Base-by-base conservation (phyloP, 2,888 invertebrate genomes). In the Trachelus troglodyta region DNA sequence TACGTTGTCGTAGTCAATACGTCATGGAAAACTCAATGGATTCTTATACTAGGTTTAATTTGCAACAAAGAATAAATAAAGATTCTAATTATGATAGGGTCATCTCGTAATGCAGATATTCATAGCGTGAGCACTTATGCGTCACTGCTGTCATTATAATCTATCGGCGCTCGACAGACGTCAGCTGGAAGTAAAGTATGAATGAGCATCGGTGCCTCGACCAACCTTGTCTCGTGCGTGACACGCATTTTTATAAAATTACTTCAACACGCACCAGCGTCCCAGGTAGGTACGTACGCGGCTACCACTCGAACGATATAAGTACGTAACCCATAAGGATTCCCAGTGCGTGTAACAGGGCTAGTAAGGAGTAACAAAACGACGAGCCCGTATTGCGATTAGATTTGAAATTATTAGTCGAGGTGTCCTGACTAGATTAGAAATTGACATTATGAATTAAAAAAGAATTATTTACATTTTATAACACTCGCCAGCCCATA, bases 151-250 rank as follows among this genome's bases (percentile, higher is more conserved):
- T 71, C 71, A 71, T 71, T 71, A 34, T 71, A 71, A 71, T 71
- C 71, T 33, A 30, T 71, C 71, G 71, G 71, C 71, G 71, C 31
- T 81, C 81, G 76, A 79, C 77, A 74, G 76, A 83, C 84, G 84
- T 83, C 88, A 87, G 85, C 82, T 85, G 86, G 83, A 83, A 84
- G 82, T 81, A 79, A 86, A 84, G 83, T 87, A 86, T 88, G 88
- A 88, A 88, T 88, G 88, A 87, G 81, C 76, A 82, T 79, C 78
- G 76, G 80, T 79, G 79, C 79, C 75, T 79, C 78, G 75, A 76
- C 33, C 75, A 56, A 33, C 82, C 79, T 84, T 83, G 85, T 84
- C 84, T 80, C 77, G 79, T 69, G 77, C 86, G 84, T 86, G 85
- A 85, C 81, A n/a, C 23, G 85, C 83, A 84, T 86, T 71, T 71